These are phyloP conservation scores for Ditylenchus dipsaci DNA, from an alignment of 1,140 invertebrate species.

Conservation along the genomic window DNA sequence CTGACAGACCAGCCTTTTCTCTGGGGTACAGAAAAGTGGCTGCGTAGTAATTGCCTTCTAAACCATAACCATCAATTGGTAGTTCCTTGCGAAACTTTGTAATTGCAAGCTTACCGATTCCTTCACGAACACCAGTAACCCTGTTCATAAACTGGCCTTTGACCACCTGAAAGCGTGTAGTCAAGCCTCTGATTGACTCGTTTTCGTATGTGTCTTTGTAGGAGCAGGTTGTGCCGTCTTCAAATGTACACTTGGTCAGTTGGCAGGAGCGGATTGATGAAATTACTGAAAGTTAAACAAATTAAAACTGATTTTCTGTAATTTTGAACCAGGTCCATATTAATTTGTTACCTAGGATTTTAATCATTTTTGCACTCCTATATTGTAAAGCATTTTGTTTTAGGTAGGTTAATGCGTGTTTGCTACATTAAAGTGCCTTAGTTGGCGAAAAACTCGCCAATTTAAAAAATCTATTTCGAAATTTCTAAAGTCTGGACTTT, in stretches of 20 bases:
- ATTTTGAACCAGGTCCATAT: not conserved
- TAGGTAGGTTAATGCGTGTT: too few relatives aligned
- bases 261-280: constrained; percentile 32
- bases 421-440: too few relatives aligned
- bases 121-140: constrained; percentile 53
- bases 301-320: not conserved
- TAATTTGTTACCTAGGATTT: not conserved
- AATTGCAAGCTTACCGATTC: constrained; percentile 37
- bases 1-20: constrained; percentile 52
- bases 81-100: constrained; percentile 14
- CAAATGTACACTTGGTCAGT: constrained; percentile 51
- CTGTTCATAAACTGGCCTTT: constrained; percentile 58
- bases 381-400: too few relatives aligned
- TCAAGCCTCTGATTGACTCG: constrained; percentile 52
- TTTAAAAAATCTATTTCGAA: too few relatives aligned
- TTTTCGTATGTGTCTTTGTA: constrained; percentile 52
- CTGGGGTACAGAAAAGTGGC: constrained; percentile 55
- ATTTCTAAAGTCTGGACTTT: too few relatives aligned
- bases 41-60: constrained; percentile 56
- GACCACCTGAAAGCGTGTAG: constrained; percentile 53
- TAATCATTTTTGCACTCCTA: not conserved
- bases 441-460: too few relatives aligned
- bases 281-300: not conserved
- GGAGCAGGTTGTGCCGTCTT: constrained; percentile 50
- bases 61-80: constrained; percentile 5